These are phyloP conservation scores for Temnothorax unifasciatus DNA, from an alignment of 2,888 invertebrate species.

Conservation along the genomic window DNA sequence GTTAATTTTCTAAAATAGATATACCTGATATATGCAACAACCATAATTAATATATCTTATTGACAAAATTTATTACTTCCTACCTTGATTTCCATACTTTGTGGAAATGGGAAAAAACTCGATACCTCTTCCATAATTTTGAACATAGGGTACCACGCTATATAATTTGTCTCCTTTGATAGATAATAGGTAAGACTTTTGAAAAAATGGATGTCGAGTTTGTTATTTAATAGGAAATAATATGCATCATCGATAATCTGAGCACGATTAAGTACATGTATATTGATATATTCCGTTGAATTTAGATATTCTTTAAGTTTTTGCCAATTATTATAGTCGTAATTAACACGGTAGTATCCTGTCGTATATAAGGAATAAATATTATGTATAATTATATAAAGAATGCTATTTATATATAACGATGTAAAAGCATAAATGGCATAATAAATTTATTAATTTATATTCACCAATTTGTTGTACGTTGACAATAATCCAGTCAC, in stretches of 20 bases:
- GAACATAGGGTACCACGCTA: conserved; percentile 14
- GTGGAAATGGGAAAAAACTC: neutral
- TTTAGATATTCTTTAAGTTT: neutral
- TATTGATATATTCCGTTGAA: neutral
- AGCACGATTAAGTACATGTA: neutral
- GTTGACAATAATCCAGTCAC: neutral
- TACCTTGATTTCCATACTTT: neutral
- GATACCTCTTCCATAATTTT: conserved; percentile 9
- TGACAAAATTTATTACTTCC: neutral
- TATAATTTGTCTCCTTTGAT: neutral
- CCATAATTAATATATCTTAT: neutral
- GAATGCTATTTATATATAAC: neutral
- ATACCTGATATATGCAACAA: neutral
- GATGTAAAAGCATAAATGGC: neutral
- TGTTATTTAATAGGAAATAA: neutral
- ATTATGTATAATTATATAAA: neutral
- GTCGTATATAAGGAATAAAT: neutral
- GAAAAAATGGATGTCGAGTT: neutral
- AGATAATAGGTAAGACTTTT: neutral
- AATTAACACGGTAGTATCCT: conserved; percentile 11
- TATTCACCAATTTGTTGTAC: neutral
- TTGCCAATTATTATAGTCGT: neutral
- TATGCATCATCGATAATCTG: conserved; percentile 4
- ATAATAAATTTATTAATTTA: neutral
- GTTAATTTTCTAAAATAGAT: too few relatives aligned